These are phyloP conservation scores for Dolichotis patagonum DNA, from an alignment of 2,113 vertebrate genomes.

Conservation along the genomic window DNA sequence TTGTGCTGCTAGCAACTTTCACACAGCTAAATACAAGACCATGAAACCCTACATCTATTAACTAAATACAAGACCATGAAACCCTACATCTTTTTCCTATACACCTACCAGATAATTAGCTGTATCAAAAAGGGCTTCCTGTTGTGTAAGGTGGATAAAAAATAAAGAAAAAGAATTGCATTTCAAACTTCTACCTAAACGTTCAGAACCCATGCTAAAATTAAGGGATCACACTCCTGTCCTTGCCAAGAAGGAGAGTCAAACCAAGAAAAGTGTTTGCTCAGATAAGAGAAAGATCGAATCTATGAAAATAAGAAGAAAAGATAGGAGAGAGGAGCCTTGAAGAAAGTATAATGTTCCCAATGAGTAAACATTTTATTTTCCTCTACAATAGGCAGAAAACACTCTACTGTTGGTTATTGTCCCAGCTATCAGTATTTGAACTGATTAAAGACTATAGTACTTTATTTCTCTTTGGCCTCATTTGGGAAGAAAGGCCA, in stretches of 20 bases:
- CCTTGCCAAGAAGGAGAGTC: constrained; percentile 10
- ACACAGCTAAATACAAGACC: not conserved
- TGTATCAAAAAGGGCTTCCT: not conserved
- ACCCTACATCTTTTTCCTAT: not conserved
- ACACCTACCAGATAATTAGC: not conserved
- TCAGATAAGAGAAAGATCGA: constrained; percentile 69
- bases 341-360: constrained; percentile 42
- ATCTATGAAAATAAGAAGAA: constrained; percentile 59
- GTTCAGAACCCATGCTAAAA: not conserved
- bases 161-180: not conserved
- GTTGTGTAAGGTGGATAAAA: not conserved
- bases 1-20: too few relatives aligned
- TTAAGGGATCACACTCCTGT: not conserved
- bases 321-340: constrained; percentile 19
- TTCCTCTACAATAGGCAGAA: constrained; percentile 63
- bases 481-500: constrained; percentile 44
- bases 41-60: not conserved
- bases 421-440: constrained; percentile 54
- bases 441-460: constrained; percentile 64
- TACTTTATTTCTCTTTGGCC: constrained; percentile 52
- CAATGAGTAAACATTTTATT: constrained; percentile 71
- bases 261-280: constrained; percentile 69
- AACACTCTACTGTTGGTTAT: constrained; percentile 46
- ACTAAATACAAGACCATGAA: not conserved
- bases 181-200: not conserved